Evolutionary conservation across 2,113 vertebrate genomes (phyloP).

Genomic region (Deroptyus accipitrinus): DNA sequence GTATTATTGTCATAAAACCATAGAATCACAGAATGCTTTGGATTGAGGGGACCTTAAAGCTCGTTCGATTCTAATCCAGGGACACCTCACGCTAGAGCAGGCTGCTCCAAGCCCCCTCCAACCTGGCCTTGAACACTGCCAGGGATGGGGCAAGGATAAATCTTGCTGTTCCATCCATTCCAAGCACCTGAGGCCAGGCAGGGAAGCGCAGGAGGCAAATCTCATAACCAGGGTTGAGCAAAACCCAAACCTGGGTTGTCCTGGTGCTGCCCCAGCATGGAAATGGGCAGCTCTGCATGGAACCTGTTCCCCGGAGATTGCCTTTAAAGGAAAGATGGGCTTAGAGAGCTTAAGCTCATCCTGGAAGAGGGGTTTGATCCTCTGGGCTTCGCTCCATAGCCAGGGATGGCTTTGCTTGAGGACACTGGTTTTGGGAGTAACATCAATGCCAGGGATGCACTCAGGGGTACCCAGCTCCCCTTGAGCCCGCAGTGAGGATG

Average conservation of each 20-base stretch:
- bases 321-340: not conserved
- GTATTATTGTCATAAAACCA: not conserved
- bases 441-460: not conserved
- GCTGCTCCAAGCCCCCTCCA: not conserved
- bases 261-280: not conserved
- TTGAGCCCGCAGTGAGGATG: accelerated
- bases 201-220: not conserved
- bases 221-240: not conserved
- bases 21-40: not conserved
- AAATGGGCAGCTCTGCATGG: not conserved
- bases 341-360: not conserved
- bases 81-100: not conserved
- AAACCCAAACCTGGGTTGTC: not conserved
- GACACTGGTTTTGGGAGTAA: not conserved
- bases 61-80: not conserved
- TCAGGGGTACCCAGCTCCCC: not conserved
- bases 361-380: not conserved
- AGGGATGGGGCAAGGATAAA: not conserved
- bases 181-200: not conserved
- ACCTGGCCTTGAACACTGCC: not conserved
- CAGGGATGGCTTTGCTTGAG: not conserved
- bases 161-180: not conserved
- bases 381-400: accelerated
- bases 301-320: not conserved
- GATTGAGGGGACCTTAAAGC: not conserved